Base-by-base conservation (phyloP, 2,113 vertebrate species). In the Lipophrys pholis region DNA sequence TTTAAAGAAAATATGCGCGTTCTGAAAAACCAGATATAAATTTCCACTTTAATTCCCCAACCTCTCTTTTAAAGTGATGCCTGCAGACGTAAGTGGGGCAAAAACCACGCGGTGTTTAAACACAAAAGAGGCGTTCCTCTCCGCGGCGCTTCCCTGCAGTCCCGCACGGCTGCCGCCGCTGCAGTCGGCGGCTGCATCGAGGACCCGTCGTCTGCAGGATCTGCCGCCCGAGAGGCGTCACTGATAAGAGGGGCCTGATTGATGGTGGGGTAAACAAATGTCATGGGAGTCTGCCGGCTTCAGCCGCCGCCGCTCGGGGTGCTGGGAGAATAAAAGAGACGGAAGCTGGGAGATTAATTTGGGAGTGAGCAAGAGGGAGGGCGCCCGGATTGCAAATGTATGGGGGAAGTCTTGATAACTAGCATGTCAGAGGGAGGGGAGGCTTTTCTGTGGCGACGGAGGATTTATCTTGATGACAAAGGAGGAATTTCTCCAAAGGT, bases 191-290 rank as follows among this genome's bases (percentile, higher is more conserved):
- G 67, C 66, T 56, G 66, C 52, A 46, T 6, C 2, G 71, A 53
- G 5, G 73, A 67, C 77, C 70, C 30, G 6, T 57, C 59, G 56
- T 86, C 75, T 84, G 53, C 50, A 53, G 86, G 73, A 84, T 84
- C 78, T 72, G 69, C 77, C 80, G 82, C 81, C 72, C 59, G 70
- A 79, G 85, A 83, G 73, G 81, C 43, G 52, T 57, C 81, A 30
- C 21, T 30, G 49, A 68, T 86, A 87, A 88, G 83, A 84, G 79
- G 61, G 49, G 76, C 36, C 80, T 89, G 92, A 91, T 84, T 89
- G 89, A 92, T 85, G 86, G 78, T 39, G 65, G 40, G 64, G 88
- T 90, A 91, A 92, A 93, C 90, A 92, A 90, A 88, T 79, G 86
- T 90, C 88, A 90, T 83, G 85, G 50, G 78, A 90, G 75, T 82